Base-by-base conservation (phyloP, 2,797 vertebrate genomes). In the Nyctibius grandis region DNA sequence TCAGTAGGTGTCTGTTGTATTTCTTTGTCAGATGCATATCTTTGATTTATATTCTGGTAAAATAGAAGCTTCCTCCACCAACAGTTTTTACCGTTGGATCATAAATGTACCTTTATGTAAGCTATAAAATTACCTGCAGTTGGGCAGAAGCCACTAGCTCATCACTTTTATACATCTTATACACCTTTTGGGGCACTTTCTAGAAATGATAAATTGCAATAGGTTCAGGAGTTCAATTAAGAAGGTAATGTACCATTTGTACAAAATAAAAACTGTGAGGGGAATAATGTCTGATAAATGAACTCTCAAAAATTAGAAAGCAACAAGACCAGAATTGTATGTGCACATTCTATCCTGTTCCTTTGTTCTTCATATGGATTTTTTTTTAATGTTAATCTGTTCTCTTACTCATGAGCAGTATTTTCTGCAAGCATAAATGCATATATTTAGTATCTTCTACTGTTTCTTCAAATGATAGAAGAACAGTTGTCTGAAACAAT, bases 81-180 rank as follows among this genome's bases (percentile, higher is more conserved):
- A 74, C 70, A 68, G 42, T 73, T 95, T 92, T 79, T 87, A 47
- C 45, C 63, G 26, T 3, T 90, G 59, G 51, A 57, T 91, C 64
- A 29, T 87, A 91, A 91, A 81, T 82, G 75, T 88, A 83, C n/a
- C 44, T 92, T 95, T 94, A 95, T 92, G 72, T 85, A 89, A n/a
- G 84, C 82, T 91, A 31, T 91, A 93, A 92, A 95, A 77, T 83
- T 70, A 74, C 65, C 25, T 91, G 33, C 47, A 85, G 60, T 57
- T 93, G 88, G 60, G 44, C 54, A 93, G 77, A 85, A 82, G 60
- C 40, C 33, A 57, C 56, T 60, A 36, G 68, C 21, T 91, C 50
- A 48, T 76, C 79, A 15, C 9, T 60, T 77, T 64, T 89, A 8
- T 65, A 34, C 69, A 57, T 72, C 50, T 80, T 60, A 9, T 10